phyloP scores from a whole-genome alignment of 1,140 invertebrate genomes.

The Drosophila arizonae region DNA sequence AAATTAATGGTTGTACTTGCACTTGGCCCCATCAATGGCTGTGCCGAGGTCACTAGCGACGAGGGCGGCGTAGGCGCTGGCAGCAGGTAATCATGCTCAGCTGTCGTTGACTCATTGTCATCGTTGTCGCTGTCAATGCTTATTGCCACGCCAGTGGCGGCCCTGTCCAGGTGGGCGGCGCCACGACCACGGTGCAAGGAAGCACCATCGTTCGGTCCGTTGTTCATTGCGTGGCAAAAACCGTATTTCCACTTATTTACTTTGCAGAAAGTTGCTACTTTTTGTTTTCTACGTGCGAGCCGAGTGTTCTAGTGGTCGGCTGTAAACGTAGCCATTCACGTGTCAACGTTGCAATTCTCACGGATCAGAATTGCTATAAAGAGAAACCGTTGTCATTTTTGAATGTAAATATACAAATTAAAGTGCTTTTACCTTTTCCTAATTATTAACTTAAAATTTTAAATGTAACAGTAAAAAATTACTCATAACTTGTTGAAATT shows the following conservation, averaged over 20 bases:
- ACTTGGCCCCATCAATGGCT: constrained; percentile 11
- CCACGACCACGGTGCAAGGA: constrained; percentile 35
- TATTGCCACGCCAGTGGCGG: constrained; percentile 46
- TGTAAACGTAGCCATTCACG: constrained; percentile 35
- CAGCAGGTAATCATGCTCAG: constrained; percentile 62
- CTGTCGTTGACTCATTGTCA: constrained; percentile 73
- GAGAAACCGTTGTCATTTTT: not conserved
- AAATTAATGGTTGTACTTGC: constrained; percentile 46
- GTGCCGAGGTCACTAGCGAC: constrained; percentile 37
- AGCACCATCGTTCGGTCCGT: constrained; percentile 55
- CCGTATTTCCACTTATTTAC: constrained; percentile 4
- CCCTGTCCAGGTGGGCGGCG: constrained; percentile 11
- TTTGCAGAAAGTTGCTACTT: constrained; percentile 23
- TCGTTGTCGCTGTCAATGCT: constrained; percentile 63
- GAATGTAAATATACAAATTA: too few species aligned
- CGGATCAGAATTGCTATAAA: not conserved
- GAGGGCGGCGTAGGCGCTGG: constrained; percentile 36
- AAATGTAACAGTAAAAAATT: too few species aligned
- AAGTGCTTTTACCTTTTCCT: too few species aligned
- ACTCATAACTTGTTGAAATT: too few species aligned
- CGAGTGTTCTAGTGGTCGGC: constrained; percentile 23
- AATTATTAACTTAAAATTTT: too few species aligned
- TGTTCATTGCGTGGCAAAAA: constrained; percentile 50
- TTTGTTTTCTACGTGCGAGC: constrained; percentile 30
- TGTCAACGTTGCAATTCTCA: constrained; percentile 8